Conservation (phyloP, 2,113 vertebrate species). For the Chitala chitala region DNA sequence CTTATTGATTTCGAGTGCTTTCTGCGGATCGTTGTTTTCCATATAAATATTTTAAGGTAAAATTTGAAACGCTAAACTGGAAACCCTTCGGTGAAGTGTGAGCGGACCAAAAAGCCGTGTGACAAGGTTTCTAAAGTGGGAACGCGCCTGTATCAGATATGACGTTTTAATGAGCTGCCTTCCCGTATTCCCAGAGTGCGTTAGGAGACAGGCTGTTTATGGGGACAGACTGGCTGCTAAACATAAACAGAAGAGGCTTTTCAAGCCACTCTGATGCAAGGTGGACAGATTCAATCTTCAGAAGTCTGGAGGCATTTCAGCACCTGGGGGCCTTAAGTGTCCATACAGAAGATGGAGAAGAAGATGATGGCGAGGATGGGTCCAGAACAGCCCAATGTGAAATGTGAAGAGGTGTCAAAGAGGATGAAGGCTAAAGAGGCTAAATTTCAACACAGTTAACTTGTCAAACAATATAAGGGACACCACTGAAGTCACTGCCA, state of each 20-base stretch:
- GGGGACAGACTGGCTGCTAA: background rate
- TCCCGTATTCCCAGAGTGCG: background rate
- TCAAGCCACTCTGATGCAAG: constrained; percentile 48
- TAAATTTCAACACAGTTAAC: too few species aligned
- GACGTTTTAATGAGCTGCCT: background rate
- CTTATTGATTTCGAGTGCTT: too few species aligned
- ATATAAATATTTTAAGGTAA: too few species aligned
- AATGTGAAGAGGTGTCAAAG: constrained; percentile 51
- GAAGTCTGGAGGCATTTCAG: constrained; percentile 59
- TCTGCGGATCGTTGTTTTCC: too few species aligned
- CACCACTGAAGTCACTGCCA: too few species aligned
- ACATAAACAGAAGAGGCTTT: background rate
- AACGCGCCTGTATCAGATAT: background rate
- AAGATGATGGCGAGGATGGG: background rate
- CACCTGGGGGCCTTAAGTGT: constrained; percentile 52
- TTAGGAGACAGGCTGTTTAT: background rate
- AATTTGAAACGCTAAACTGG: too few species aligned
- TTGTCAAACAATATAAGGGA: too few species aligned
- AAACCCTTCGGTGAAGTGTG: background rate
- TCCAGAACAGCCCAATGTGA: constrained; percentile 41
- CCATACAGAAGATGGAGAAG: constrained; percentile 36
- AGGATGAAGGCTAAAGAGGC: too few species aligned
- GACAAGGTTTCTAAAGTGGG: background rate
- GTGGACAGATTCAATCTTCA: constrained; percentile 63
- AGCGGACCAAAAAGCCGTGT: background rate